Evolutionary conservation across 92 coral and sea anemone genomes (phyloP), one percentile per base, ranked within the genome.

Genomic region (Palythoa heliodiscus): DNA sequence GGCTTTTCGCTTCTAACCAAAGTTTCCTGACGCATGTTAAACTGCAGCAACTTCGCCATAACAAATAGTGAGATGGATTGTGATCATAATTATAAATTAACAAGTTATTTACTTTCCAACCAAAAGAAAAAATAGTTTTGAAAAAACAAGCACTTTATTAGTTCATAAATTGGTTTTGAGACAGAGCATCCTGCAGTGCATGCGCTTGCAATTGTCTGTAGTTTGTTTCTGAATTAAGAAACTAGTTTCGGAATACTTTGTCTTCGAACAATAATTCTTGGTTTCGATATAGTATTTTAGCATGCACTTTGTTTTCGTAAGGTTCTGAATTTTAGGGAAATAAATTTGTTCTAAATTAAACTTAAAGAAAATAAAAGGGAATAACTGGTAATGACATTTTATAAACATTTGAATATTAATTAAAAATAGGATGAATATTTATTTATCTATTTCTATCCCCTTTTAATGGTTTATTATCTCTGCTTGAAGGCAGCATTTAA

Each of bases 51-150:
- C 75, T 71, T 71, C 52, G 20, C 75, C 75, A 71, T 4, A 71
- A 71, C 50, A 71, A 71, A 71, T 71, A 71, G 75, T 71, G 48
- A 71, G 40, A 71, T 71, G 75, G 75, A 71, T 71, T 71, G 75
- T 25, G 75, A 71, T 71, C 75, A 71, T 71, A 71, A 69, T 69
- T 7, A 69, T 69, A 69, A 69, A 69, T 69, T 69, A 69, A 69
- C 73, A 69, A 69, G 73, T 69, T 69, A 69, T 69, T 69, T 69
- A 69, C 73, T 69, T 69, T 69, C 73, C 37, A 69, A 69, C 3
- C n/a, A n/a, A n/a, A n/a, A n/a, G n/a, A n/a, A n/a, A n/a, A n/a
- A n/a, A n/a, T n/a, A 25, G 14, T 69, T 69, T 69, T 20, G 35
- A 69, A 69, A 69, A 69, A 69, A 69, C 73, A 69, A 69, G 73